These are phyloP conservation scores for Sinhomidia bicolor DNA, from an alignment of 2,888 invertebrate species.

Conservation along the genomic window DNA sequence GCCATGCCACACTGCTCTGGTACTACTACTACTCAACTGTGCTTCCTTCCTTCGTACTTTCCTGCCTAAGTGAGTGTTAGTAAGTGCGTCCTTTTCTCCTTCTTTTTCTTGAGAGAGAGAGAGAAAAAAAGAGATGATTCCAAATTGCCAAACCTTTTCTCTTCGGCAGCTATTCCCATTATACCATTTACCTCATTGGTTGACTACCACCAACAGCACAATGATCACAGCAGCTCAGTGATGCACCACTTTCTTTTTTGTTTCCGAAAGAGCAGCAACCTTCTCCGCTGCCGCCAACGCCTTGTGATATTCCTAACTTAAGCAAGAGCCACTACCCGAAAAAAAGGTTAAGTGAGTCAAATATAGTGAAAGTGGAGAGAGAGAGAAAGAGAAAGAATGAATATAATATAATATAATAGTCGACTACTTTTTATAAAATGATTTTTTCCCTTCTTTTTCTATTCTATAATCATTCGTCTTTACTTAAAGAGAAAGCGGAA, in stretches of 20 bases:
- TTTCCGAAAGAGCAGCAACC: constrained; percentile 11
- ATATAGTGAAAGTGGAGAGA: constrained; percentile 37
- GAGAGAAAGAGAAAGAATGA: constrained; percentile 21
- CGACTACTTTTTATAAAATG: no score
- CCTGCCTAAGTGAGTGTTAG: background rate
- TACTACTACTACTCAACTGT: no score
- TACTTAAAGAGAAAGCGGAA: background rate
- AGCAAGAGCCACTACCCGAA: constrained; percentile 8
- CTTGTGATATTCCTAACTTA: no score
- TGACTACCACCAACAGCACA: background rate
- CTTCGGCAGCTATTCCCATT: constrained; percentile 50
- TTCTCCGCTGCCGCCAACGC: background rate
- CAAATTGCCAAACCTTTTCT: constrained; percentile 66
- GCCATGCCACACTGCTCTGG: no score
- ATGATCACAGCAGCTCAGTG: constrained; percentile 8
- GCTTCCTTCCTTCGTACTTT: background rate
- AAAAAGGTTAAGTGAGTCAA: constrained; percentile 63
- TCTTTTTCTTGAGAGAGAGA: background rate
- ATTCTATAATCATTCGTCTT: constrained; percentile 18
- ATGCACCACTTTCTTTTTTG: constrained; percentile 16
- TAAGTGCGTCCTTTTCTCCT: background rate
- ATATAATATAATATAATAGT: no score
- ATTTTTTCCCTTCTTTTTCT: no score
- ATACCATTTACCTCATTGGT: constrained; percentile 39
- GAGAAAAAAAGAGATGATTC: constrained; percentile 63